phyloP scores from a whole-genome alignment of 2,888 invertebrate genomes.

The Platycnemis pennipes region DNA sequence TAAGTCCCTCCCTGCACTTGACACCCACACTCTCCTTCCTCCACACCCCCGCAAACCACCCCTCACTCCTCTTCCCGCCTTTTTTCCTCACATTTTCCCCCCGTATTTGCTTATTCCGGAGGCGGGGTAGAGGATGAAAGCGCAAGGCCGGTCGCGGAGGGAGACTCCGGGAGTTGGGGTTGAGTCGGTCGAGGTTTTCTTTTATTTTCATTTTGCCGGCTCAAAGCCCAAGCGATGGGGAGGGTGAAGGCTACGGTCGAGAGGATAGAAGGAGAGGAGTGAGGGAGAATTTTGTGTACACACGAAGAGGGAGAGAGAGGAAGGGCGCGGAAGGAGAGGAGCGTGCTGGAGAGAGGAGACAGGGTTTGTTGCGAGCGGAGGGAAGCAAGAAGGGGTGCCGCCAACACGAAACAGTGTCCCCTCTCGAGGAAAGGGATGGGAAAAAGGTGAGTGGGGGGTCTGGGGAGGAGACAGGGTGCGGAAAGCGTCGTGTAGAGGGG shows the following conservation, averaged over 20 bases:
- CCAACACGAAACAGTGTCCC: constrained; percentile 32
- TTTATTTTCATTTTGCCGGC: background rate
- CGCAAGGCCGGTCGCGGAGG: background rate
- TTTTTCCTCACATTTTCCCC: background rate
- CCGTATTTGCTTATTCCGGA: background rate
- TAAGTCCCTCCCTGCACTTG: background rate
- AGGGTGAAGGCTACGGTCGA: background rate
- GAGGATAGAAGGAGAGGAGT: background rate
- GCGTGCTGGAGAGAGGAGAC: background rate
- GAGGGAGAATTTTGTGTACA: background rate
- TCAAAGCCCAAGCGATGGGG: background rate
- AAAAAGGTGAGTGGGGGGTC: background rate
- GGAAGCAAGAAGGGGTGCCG: background rate
- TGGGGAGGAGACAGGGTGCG: background rate
- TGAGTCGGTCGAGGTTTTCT: background rate
- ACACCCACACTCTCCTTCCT: background rate
- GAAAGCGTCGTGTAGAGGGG: background rate
- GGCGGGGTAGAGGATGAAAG: background rate
- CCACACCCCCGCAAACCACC: background rate
- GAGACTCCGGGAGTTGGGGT: background rate
- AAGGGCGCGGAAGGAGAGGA: no score
- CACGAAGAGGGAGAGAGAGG: background rate
- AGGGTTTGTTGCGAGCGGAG: background rate
- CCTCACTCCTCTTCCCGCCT: background rate
- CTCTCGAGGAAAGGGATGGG: background rate